These are phyloP conservation scores for Rhingia campestris DNA, from an alignment of 2,888 invertebrate species.

Conservation along the genomic window DNA sequence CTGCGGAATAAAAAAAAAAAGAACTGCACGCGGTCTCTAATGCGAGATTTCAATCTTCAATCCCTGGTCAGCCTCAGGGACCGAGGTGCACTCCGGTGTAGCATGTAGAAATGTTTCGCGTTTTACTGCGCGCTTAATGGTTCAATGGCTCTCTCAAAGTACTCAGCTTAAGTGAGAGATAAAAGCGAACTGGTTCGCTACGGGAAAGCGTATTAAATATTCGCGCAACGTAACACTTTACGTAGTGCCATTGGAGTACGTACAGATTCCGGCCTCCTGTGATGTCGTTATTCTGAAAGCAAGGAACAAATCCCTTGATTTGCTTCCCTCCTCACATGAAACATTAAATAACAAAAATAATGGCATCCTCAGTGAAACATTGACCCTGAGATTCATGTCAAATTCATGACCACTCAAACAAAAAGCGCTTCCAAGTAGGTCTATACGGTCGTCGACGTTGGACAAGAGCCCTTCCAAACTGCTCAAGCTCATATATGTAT, in stretches of 20 bases:
- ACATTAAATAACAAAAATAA: constrained; percentile 52
- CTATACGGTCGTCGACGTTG: background rate
- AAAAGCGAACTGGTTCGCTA: constrained; percentile 58
- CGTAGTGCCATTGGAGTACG: constrained; percentile 48
- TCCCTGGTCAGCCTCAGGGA: constrained; percentile 28
- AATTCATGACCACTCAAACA: constrained; percentile 45
- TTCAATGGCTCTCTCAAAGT: constrained; percentile 63
- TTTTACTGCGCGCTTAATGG: constrained; percentile 60
- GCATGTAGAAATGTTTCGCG: constrained; percentile 30
- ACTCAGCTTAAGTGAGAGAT: constrained; percentile 50
- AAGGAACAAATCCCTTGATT: constrained; percentile 27
- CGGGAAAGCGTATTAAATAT: constrained; percentile 5
- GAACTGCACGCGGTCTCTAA: constrained; percentile 44
- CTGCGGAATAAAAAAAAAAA: background rate
- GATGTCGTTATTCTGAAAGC: constrained; percentile 20
- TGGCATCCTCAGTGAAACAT: constrained; percentile 60
- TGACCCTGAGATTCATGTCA: constrained; percentile 66
- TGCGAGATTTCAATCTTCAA: constrained; percentile 60
- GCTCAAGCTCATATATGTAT: no score
- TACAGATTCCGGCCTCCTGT: constrained; percentile 19
- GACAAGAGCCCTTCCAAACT: background rate
- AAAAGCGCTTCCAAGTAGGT: background rate
- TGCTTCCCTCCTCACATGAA: constrained; percentile 34
- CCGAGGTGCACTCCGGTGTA: background rate
- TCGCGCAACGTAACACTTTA: constrained; percentile 27